Evolutionary conservation across 2,797 vertebrate species (phyloP).

Genomic region (Acridotheres tristis): DNA sequence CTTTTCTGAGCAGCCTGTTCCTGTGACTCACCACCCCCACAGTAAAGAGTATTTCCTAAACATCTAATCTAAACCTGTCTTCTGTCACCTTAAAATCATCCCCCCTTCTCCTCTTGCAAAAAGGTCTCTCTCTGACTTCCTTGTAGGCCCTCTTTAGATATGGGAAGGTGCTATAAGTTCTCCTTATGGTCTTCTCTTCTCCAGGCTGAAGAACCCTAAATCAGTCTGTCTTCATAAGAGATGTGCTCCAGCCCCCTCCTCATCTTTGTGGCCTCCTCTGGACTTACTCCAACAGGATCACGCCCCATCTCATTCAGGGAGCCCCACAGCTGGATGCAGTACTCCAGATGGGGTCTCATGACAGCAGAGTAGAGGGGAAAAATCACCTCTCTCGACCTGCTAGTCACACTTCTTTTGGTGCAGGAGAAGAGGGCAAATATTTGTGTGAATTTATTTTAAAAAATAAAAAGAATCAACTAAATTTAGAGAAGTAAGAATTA

Average conservation of each 20-base stretch:
- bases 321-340: not conserved
- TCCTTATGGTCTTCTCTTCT: not conserved
- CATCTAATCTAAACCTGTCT: not conserved
- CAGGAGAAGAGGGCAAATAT: not conserved
- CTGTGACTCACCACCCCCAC: not conserved
- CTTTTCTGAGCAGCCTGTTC: not conserved
- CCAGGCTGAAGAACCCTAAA: not conserved
- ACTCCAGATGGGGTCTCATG: not conserved
- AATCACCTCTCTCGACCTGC: not conserved
- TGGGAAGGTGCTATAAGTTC: rapidly evolving
- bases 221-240: not conserved
- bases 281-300: not conserved
- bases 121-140: not conserved
- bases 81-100: not conserved
- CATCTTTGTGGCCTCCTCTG: not conserved
- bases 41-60: not conserved
- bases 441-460: not conserved
- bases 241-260: not conserved
- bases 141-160: not conserved
- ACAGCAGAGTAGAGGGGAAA: not conserved
- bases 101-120: not conserved
- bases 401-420: not conserved
- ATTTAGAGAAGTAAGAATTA: not conserved
- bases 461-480: not conserved
- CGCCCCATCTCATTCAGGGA: not conserved